Conservation (phyloP, 2,797 vertebrate genomes). For the Galago senegalensis region DNA sequence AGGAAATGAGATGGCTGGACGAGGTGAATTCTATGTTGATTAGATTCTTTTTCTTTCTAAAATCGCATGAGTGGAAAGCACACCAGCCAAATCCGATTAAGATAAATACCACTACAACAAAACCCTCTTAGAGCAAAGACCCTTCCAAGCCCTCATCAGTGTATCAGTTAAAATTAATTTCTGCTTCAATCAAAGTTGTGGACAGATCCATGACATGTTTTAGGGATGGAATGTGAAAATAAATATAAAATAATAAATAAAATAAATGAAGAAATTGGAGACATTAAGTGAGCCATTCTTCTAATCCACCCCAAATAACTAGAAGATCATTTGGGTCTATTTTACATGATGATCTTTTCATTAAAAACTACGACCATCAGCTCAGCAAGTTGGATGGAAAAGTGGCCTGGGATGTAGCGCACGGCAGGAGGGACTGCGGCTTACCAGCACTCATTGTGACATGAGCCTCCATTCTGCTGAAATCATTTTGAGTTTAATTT, state of each 20-base stretch:
- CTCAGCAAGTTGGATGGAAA: neutral
- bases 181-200: constrained; percentile 68
- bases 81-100: constrained; percentile 50
- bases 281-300: constrained; percentile 16
- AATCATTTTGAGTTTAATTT: neutral
- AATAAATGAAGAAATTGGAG: constrained; percentile 63
- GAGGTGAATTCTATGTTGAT: neutral
- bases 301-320: constrained; percentile 26
- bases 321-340: constrained; percentile 32
- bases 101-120: constrained; percentile 41
- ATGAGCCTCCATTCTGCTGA: neutral
- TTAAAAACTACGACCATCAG: neutral
- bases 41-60: constrained; percentile 31
- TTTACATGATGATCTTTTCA: constrained; percentile 35
- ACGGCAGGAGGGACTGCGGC: neutral
- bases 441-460: neutral
- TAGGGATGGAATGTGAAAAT: constrained; percentile 46
- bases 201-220: constrained; percentile 44
- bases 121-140: constrained; percentile 10
- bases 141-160: neutral
- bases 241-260: neutral
- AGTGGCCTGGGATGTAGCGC: neutral
- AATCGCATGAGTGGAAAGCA: neutral
- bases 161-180: constrained; percentile 61
- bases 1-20: neutral